A percentile compares a stretch with the other conserved stretches of the same genome.
phyloP scores from a whole-genome alignment of 1,140 invertebrate species.

The Linepithema humile region DNA sequence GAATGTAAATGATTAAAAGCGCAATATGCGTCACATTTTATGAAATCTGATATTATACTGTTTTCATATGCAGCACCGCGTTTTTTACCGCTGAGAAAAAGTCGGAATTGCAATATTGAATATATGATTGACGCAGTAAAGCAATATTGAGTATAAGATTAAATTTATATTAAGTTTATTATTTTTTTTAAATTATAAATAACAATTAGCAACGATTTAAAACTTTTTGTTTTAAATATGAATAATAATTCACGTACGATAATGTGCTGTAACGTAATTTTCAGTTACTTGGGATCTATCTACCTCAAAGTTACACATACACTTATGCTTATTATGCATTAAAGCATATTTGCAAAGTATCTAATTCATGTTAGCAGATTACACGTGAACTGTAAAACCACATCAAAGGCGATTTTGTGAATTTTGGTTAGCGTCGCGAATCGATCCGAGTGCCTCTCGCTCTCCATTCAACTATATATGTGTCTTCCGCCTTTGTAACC shows the following conservation, averaged over 20 bases:
- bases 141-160: slow-evolving; percentile 4
- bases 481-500: slow-evolving; percentile 44
- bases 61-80: background rate
- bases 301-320: background rate
- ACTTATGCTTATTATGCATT: background rate
- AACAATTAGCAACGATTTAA: background rate
- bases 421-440: slow-evolving; percentile 31
- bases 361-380: slow-evolving; percentile 4
- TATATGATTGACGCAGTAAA: background rate
- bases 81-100: slow-evolving; percentile 13
- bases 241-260: background rate
- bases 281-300: background rate
- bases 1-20: slow-evolving; percentile 43
- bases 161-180: background rate
- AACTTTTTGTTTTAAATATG: background rate
- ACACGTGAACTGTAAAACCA: slow-evolving; percentile 7
- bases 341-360: background rate
- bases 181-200: background rate
- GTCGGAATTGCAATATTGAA: background rate
- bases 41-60: slow-evolving; percentile 37
- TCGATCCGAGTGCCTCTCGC: slow-evolving; percentile 36
- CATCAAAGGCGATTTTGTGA: slow-evolving; percentile 35
- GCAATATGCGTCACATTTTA: background rate
- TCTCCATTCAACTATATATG: slow-evolving; percentile 19
- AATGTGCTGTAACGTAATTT: background rate